Percentiles rank a stretch among this genome's conserved stretches.
These are phyloP conservation scores for Drosophila pseudotakahashii DNA, from an alignment of 2,888 invertebrate genomes.

Conservation along the genomic window DNA sequence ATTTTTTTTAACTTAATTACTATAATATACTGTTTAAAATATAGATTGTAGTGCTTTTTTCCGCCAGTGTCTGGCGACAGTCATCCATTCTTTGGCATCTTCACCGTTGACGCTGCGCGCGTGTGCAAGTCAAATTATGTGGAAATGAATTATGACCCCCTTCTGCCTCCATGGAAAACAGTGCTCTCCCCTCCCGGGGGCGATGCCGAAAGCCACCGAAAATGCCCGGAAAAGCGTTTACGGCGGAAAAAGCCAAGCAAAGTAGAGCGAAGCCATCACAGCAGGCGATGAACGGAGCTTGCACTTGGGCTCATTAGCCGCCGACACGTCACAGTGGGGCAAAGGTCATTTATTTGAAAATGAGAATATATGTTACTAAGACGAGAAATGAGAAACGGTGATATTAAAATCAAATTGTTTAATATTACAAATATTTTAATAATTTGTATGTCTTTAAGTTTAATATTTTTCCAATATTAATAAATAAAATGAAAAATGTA, in stretches of 20 bases:
- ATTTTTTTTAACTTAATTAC: too few species aligned
- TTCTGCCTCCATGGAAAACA: slow-evolving; percentile 24
- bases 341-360: not conserved
- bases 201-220: slow-evolving; percentile 27
- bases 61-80: slow-evolving; percentile 1
- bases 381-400: not conserved
- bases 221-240: slow-evolving; percentile 34
- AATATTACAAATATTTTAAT: too few species aligned
- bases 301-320: slow-evolving; percentile 44
- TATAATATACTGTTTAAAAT: too few species aligned
- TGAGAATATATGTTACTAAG: not conserved
- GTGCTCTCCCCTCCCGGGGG: not conserved
- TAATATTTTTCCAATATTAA: too few species aligned
- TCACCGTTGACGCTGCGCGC: slow-evolving; percentile 41
- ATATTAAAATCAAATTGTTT: too few species aligned
- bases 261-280: slow-evolving; percentile 31
- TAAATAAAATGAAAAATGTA: too few species aligned
- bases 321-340: slow-evolving; percentile 10
- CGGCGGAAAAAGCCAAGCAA: slow-evolving; percentile 26
- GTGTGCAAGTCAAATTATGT: slow-evolving; percentile 73
- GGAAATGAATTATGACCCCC: slow-evolving; percentile 71
- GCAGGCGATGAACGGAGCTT: slow-evolving; percentile 37
- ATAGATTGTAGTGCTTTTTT: not conserved
- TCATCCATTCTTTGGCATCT: slow-evolving; percentile 18
- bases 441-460: too few species aligned